Percentiles rank a stretch among this genome's conserved stretches.
Conservation (phyloP, 2,113 vertebrate species). For the Rhinolophus ferrumequinum region DNA sequence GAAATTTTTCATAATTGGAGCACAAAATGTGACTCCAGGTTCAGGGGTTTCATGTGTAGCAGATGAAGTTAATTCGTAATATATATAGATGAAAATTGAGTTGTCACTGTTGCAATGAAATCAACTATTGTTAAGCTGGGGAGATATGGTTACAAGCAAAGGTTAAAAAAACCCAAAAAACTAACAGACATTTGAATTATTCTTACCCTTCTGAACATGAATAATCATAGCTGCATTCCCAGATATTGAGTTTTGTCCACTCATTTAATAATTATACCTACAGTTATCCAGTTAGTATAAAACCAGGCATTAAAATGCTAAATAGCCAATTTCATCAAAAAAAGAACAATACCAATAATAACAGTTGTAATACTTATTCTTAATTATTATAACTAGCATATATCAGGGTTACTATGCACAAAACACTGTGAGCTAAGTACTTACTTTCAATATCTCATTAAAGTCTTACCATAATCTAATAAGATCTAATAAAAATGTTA, state of each 20-base stretch:
- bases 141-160: not conserved
- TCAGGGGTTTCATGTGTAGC: not conserved
- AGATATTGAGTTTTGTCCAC: not conserved
- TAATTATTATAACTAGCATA: not conserved
- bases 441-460: not conserved
- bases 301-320: not conserved
- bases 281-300: not conserved
- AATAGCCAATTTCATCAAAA: not conserved
- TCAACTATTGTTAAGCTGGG: not conserved
- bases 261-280: not conserved
- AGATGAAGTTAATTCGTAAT: not conserved
- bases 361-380: not conserved
- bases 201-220: not conserved
- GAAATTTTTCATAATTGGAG: not conserved
- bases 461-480: not conserved
- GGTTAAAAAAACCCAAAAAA: not conserved
- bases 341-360: not conserved
- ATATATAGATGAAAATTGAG: not conserved
- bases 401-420: fast-evolving
- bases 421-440: not conserved
- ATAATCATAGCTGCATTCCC: not conserved
- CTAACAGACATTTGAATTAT: not conserved
- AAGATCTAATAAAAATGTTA: not conserved
- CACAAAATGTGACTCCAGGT: not conserved
- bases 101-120: not conserved